These are phyloP conservation scores for Latrodectus geometricus DNA, from an alignment of 1,140 invertebrate species.

Conservation along the genomic window DNA sequence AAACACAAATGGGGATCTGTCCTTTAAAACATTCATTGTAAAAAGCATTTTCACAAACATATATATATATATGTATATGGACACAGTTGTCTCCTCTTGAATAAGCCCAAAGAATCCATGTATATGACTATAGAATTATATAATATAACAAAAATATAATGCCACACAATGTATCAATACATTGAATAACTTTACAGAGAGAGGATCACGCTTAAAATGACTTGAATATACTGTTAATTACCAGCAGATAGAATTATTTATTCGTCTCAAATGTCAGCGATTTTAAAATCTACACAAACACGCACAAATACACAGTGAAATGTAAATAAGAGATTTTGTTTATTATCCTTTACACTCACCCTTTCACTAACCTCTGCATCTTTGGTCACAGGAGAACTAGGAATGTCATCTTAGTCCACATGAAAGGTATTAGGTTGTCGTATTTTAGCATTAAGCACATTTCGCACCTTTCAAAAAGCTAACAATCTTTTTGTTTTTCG, in stretches of 20 bases:
- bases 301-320: conserved; percentile 45
- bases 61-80: too few species aligned
- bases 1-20: conserved; percentile 8
- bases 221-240: conserved; percentile 42
- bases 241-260: conserved; percentile 46
- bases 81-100: too few species aligned
- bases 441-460: not conserved
- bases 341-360: not conserved
- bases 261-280: conserved; percentile 11
- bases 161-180: conserved; percentile 41
- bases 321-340: conserved; percentile 8
- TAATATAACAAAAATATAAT: conserved; percentile 58
- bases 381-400: conserved; percentile 52
- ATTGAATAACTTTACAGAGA: conserved; percentile 47
- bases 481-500: conserved; percentile 22
- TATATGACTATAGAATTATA: conserved; percentile 33
- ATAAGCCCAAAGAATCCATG: not conserved
- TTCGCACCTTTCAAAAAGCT: conserved; percentile 43
- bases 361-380: conserved; percentile 4
- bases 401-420: conserved; percentile 2
- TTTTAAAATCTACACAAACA: conserved; percentile 49
- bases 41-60: not conserved
- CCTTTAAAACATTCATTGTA: not conserved
- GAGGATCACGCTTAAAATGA: conserved; percentile 43
- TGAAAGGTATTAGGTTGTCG: not conserved